Conservation (phyloP, 2,888 invertebrate genomes). For the Exephanes ischioxanthus region DNA sequence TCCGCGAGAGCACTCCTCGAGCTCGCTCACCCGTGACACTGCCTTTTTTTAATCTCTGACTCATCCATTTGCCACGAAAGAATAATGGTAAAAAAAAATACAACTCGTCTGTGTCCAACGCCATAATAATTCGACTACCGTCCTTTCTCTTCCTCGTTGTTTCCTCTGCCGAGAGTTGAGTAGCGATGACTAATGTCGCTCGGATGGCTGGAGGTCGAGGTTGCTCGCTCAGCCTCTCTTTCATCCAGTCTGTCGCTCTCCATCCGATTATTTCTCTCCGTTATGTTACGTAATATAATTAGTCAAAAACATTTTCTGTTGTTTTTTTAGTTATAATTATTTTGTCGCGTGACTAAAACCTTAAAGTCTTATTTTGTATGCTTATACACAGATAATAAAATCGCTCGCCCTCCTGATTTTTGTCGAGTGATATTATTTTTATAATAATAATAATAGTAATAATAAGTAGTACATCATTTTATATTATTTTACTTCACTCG, state of each 20-base stretch:
- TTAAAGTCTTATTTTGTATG: no score
- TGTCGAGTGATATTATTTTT: no score
- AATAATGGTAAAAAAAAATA: conserved; percentile 45
- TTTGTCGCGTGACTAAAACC: no score
- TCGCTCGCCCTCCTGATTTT: no score
- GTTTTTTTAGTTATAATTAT: no score
- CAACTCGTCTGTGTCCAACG: conserved; percentile 34
- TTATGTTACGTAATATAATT: conserved; percentile 11
- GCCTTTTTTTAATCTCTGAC: conserved; percentile 61
- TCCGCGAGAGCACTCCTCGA: conserved; percentile 47
- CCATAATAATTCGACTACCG: conserved; percentile 55
- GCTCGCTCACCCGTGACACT: conserved; percentile 70
- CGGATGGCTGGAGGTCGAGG: conserved; percentile 10
- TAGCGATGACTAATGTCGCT: conserved; percentile 2
- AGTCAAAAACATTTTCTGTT: no score
- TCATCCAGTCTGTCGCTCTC: background rate
- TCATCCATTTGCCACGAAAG: conserved; percentile 60
- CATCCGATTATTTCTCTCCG: background rate
- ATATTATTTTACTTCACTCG: no score
- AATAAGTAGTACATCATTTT: no score
- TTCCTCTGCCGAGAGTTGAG: background rate
- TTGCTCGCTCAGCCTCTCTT: conserved; percentile 4
- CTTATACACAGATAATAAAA: no score
- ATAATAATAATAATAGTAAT: no score
- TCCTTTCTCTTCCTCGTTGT: background rate